phyloP scores from a whole-genome alignment of 2,797 vertebrate species.

The Cossypha niveicapilla region DNA sequence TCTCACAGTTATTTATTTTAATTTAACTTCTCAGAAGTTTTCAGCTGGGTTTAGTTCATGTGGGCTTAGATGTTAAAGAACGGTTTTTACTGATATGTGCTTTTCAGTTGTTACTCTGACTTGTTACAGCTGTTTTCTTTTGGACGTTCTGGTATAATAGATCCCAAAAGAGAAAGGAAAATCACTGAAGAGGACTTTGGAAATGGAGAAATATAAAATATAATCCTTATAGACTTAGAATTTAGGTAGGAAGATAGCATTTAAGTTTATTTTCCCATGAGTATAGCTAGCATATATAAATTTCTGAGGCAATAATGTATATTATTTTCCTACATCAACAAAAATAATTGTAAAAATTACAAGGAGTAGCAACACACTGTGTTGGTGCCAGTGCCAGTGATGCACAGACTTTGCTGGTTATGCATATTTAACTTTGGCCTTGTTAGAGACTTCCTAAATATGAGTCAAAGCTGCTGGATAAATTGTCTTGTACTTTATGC shows the following conservation, averaged over 20 bases:
- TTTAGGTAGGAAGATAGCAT: background rate
- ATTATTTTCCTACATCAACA: background rate
- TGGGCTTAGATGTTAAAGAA: background rate
- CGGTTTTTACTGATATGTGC: background rate
- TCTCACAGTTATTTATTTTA: constrained; percentile 28
- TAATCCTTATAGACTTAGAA: background rate
- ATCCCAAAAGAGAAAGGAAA: background rate
- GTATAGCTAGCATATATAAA: background rate
- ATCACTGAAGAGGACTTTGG: background rate
- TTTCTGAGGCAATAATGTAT: background rate
- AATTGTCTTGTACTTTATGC: background rate
- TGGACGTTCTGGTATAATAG: background rate
- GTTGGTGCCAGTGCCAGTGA: background rate
- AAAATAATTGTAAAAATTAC: background rate
- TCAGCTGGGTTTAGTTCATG: background rate
- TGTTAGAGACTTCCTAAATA: background rate
- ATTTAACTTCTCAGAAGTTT: constrained; percentile 14
- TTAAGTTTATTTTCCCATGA: background rate
- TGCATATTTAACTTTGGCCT: background rate
- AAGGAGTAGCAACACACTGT: background rate
- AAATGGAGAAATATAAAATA: background rate
- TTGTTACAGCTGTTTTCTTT: background rate
- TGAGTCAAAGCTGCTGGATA: background rate
- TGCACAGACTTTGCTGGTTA: background rate
- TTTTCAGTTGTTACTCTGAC: background rate